Percentiles rank a stretch among this genome's conserved stretches.
Conservation (phyloP, 2,888 invertebrate genomes). For the Eupsilia transversa region DNA sequence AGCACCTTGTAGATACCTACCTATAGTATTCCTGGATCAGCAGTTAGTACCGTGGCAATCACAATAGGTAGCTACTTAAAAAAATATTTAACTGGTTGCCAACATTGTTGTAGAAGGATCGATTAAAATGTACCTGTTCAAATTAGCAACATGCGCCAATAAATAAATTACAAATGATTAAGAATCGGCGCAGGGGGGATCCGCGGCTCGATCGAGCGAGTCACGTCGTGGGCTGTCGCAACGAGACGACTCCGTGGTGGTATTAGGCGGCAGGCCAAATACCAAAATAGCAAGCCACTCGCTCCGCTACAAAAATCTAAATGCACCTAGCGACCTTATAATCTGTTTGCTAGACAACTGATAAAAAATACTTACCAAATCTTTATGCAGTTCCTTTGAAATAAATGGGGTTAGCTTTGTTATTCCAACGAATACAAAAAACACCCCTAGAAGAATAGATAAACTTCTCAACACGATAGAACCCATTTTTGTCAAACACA, state of each 20-base stretch:
- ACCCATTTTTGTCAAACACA: constrained; percentile 80
- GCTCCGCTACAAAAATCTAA: constrained; percentile 85
- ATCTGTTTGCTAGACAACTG: constrained; percentile 56
- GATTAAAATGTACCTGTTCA: constrained; percentile 38
- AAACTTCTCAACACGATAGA: constrained; percentile 97
- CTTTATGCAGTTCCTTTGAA: constrained; percentile 98
- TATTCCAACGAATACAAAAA: constrained; percentile 98
- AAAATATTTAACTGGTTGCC: constrained; percentile 30
- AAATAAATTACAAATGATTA: constrained; percentile 57
- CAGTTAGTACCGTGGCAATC: constrained; percentile 1
- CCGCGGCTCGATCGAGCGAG: constrained; percentile 61
- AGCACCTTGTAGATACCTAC: neutral
- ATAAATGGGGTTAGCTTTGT: constrained; percentile 97
- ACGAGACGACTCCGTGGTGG: constrained; percentile 80
- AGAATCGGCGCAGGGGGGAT: constrained; percentile 54
- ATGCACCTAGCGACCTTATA: constrained; percentile 84
- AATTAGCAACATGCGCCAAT: constrained; percentile 52
- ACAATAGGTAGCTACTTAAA: constrained; percentile 22
- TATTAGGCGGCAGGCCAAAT: constrained; percentile 90
- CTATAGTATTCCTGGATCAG: constrained; percentile 9
- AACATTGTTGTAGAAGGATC: constrained; percentile 30
- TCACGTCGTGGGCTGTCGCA: constrained; percentile 77
- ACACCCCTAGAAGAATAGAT: constrained; percentile 97
- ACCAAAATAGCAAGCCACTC: constrained; percentile 88
- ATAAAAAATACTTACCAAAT: constrained; percentile 93